Conservation (phyloP, 1,140 invertebrate species). For the Drosophila kohkoa region DNA sequence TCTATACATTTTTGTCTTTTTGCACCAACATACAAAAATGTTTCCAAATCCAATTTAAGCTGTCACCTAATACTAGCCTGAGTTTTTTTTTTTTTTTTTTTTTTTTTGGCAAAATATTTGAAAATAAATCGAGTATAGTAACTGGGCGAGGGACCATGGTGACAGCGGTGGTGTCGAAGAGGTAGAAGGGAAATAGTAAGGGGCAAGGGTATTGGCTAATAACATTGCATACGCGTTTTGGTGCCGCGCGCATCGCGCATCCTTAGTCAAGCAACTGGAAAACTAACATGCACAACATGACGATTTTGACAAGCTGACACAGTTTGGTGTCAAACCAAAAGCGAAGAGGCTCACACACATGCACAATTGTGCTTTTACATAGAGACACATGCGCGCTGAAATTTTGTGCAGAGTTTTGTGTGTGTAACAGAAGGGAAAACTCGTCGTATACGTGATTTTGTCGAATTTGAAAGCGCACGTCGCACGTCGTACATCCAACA, state of each 20-base stretch:
- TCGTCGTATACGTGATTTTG: conserved; percentile 80
- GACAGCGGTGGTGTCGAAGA: too few species aligned
- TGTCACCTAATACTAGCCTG: not conserved
- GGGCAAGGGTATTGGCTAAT: conserved; percentile 24
- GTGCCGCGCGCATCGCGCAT: conserved; percentile 40
- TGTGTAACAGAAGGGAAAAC: conserved; percentile 77
- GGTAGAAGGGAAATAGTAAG: not conserved
- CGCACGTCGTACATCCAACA: conserved; percentile 4
- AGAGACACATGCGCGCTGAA: conserved; percentile 42
- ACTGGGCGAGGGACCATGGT: not conserved
- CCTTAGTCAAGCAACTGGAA: conserved; percentile 73
- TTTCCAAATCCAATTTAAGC: conserved; percentile 9
- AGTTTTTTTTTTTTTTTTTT: not conserved
- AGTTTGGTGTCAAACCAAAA: conserved; percentile 76
- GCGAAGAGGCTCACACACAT: conserved; percentile 18
- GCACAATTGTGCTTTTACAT: conserved; percentile 11
- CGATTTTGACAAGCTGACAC: conserved; percentile 81
- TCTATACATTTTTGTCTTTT: too few species aligned
- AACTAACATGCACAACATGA: conserved; percentile 80
- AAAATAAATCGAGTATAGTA: conserved; percentile 3
- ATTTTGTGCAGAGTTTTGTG: conserved; percentile 44
- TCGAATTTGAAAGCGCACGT: conserved; percentile 79
- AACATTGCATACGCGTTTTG: conserved; percentile 40
- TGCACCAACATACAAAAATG: too few species aligned
- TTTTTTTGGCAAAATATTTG: not conserved